A percentile compares a stretch with the other conserved stretches of the same genome.
phyloP scores from a whole-genome alignment of 2,797 vertebrate species.

The Carapus acus region DNA sequence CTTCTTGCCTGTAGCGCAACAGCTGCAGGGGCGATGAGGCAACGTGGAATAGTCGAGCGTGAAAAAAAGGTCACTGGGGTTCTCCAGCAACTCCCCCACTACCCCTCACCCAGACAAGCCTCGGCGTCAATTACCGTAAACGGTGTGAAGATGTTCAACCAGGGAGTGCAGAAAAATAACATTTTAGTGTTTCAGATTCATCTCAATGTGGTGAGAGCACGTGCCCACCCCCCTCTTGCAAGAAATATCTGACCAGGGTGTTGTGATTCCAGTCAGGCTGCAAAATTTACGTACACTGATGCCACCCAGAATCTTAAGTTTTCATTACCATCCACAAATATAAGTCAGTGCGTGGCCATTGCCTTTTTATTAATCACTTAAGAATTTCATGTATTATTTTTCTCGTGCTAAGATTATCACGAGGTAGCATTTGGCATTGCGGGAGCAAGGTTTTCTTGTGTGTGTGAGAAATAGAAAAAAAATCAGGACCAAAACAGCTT shows the following conservation, averaged over 20 bases:
- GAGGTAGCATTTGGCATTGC: conserved; percentile 61
- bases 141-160: not conserved
- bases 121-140: conserved; percentile 23
- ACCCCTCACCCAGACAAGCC: conserved; percentile 33
- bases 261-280: too few species aligned
- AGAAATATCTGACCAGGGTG: too few species aligned
- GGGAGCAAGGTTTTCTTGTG: conserved; percentile 62
- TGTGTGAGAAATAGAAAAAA: conserved; percentile 33
- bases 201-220: too few species aligned
- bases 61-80: conserved; percentile 32
- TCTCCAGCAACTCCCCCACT: conserved; percentile 26
- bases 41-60: not conserved
- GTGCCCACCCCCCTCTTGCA: too few species aligned
- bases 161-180: conserved; percentile 32
- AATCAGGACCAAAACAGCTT: conserved; percentile 74
- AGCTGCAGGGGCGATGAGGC: conserved; percentile 39
- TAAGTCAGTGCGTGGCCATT: too few species aligned
- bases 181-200: too few species aligned
- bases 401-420: conserved; percentile 51
- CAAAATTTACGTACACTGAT: too few species aligned
- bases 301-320: too few species aligned
- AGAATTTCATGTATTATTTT: conserved; percentile 28
- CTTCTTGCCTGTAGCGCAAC: conserved; percentile 7
- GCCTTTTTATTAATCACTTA: too few species aligned
- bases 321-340: too few species aligned